Evolutionary conservation across 2,888 invertebrate genomes (phyloP).

Genomic region (Griposia aprilina): DNA sequence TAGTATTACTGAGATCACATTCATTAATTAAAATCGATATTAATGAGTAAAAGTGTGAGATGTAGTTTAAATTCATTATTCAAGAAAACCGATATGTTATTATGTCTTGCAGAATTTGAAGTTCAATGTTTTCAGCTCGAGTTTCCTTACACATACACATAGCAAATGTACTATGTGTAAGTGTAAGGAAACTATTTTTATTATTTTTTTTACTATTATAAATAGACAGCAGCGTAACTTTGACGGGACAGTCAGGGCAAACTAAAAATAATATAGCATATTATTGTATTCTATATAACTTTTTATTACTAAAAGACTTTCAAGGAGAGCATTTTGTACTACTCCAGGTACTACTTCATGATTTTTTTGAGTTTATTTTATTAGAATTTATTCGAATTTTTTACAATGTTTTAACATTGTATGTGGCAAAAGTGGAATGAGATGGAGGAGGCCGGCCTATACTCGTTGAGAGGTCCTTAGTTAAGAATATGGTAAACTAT

Average conservation of each 20-base stretch:
- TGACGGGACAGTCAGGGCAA: background rate
- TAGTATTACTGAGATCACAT: too few relatives aligned
- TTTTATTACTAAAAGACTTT: background rate
- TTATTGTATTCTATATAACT: background rate
- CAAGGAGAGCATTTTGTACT: background rate
- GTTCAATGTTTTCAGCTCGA: slow-evolving; percentile 12
- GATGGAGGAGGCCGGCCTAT: too few relatives aligned
- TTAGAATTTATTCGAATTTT: background rate
- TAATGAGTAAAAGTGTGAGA: background rate
- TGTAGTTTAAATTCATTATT: slow-evolving; percentile 6
- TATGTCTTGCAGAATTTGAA: slow-evolving; percentile 8
- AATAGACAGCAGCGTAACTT: background rate
- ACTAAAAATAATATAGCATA: background rate
- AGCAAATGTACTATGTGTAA: too few relatives aligned
- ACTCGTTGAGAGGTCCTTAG: too few relatives aligned
- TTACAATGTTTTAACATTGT: background rate
- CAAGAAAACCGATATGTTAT: background rate
- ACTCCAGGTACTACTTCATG: background rate
- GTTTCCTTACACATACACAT: too few relatives aligned
- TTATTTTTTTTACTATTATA: background rate
- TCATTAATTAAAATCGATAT: too few relatives aligned
- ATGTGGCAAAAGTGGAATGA: too few relatives aligned
- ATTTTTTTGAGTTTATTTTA: background rate
- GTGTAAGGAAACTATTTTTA: too few relatives aligned
- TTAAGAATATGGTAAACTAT: too few relatives aligned